These are phyloP conservation scores for Charanyca ferruginea DNA, from an alignment of 2,888 invertebrate genomes.

Conservation along the genomic window DNA sequence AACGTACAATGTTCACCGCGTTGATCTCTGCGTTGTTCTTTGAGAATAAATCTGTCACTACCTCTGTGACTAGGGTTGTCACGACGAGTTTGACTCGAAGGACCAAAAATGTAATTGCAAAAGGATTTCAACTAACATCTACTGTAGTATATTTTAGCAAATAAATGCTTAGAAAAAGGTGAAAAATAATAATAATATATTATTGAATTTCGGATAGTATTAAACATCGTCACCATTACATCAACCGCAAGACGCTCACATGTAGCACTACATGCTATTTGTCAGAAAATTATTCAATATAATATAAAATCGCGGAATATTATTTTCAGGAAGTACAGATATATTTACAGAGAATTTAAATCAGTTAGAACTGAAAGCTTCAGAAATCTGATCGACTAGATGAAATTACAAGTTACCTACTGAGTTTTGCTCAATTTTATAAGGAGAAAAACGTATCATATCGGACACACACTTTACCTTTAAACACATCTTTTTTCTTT, in stretches of 20 bases:
- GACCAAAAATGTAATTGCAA: background rate
- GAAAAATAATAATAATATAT: background rate
- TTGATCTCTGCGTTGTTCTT: conserved; percentile 46
- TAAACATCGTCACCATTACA: no score
- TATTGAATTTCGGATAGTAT: background rate
- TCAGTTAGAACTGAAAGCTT: background rate
- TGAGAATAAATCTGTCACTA: conserved; percentile 55
- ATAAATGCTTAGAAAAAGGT: no score
- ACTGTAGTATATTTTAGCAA: no score
- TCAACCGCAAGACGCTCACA: no score
- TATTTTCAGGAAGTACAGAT: background rate
- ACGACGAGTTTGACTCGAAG: background rate
- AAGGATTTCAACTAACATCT: no score
- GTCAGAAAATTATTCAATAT: no score
- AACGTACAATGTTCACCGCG: conserved; percentile 29
- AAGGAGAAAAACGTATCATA: background rate
- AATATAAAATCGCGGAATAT: no score
- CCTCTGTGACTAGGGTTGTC: conserved; percentile 41
- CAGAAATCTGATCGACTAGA: background rate
- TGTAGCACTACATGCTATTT: no score
- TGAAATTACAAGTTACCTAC: background rate
- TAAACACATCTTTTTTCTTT: background rate
- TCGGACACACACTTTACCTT: background rate
- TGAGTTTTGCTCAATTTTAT: background rate
- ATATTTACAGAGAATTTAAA: background rate